Evolutionary conservation across 2,113 vertebrate genomes (phyloP), one percentile per base, ranked within the genome.

Genomic region (Sterna hirundo): DNA sequence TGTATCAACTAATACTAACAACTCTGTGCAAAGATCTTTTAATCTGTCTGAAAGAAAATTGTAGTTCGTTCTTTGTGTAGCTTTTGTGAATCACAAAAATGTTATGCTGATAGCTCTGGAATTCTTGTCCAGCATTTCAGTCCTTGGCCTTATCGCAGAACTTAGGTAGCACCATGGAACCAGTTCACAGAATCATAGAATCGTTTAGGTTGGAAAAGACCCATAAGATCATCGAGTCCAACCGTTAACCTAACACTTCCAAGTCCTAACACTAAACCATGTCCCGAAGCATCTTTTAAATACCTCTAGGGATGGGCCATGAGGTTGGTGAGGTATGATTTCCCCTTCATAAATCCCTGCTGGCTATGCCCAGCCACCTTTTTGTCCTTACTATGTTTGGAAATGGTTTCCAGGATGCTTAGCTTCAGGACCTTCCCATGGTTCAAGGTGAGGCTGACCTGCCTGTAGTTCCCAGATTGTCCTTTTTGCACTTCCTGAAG

Each of bases 301-400:
- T 52, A 52, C 14, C 51, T 52, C 51, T 52, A 52, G 51, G 51
- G 51, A 52, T 52, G 25, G 38, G 60, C 36, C 52, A 38, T 36
- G 32, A 30, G 4, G 11, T 46, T 57, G 17, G 36, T 38, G 26
- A 77, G 27, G n/a, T 3, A 23, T 66, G 22, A 58, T 32, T 52
- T 75, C 26, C 27, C 32, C 14, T 52, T 60, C 32, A 32, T 18
- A 57, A 57, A 71, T 84, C 27, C 36, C 62, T 61, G 6, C 40
- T 84, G 40, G 44, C 54, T 57, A 1, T 25, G 32, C 52, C n/a
- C 0, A 0, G 5, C 7, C 14, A 38, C 7, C 3, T 60, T 65
- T 30, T 79, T 60, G 30, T 42, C 49, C 40, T 44, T n/a, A 16
- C 3, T 55, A 13, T 1, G 49, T 83, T 49, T 71, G 21, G 27